These are phyloP conservation scores for Istiophorus platypterus DNA, from an alignment of 2,113 vertebrate genomes.

Conservation along the genomic window DNA sequence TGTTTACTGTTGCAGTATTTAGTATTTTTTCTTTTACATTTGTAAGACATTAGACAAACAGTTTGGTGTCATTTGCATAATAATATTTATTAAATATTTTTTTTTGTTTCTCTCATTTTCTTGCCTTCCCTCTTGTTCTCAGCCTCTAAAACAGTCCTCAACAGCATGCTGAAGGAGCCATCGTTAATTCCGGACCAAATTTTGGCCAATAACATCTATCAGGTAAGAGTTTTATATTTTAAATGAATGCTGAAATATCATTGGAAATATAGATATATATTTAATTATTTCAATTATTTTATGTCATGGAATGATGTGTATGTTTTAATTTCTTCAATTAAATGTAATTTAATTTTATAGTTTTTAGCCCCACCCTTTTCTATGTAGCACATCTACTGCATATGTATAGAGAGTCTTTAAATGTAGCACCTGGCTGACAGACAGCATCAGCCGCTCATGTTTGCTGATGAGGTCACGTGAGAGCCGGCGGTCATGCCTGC, in stretches of 20 bases:
- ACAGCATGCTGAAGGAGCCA: constrained; percentile 95
- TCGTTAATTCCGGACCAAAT: constrained; percentile 93
- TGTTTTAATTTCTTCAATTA: background rate
- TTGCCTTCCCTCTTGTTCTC: constrained; percentile 71
- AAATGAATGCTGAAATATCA: background rate
- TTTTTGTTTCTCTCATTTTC: background rate
- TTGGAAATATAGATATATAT: too few species aligned
- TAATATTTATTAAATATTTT: constrained; percentile 16
- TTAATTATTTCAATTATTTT: background rate
- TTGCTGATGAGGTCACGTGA: constrained; percentile 78
- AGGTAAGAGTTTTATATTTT: constrained; percentile 84
- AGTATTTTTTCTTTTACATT: background rate
- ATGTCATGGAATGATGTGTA: background rate
- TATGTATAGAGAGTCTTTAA: constrained; percentile 42
- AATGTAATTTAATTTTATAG: background rate
- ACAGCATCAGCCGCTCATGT: constrained; percentile 79
- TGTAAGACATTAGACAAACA: background rate
- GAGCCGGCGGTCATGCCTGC: constrained; percentile 68
- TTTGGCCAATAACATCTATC: constrained; percentile 94
- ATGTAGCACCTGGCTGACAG: constrained; percentile 55
- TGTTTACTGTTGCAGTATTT: constrained; percentile 19
- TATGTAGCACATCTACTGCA: background rate
- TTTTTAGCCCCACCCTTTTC: background rate
- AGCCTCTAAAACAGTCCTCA: constrained; percentile 94
- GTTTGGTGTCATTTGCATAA: background rate